A percentile compares a stretch with the other conserved stretches of the same genome.
phyloP scores from a whole-genome alignment of 2,888 invertebrate species.

The Magallana nippona region DNA sequence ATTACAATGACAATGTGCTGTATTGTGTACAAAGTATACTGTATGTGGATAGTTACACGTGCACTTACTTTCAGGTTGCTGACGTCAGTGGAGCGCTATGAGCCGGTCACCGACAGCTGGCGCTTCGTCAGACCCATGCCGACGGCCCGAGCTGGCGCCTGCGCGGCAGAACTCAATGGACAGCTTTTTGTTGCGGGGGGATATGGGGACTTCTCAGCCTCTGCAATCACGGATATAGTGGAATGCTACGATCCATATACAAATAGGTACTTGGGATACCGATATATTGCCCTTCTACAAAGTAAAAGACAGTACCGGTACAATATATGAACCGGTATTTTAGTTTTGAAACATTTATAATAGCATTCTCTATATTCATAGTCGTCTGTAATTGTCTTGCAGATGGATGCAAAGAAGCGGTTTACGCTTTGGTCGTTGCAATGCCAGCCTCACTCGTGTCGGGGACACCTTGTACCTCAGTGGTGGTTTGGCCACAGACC shows the following conservation, averaged over 20 bases:
- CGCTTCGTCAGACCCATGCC: constrained; percentile 53
- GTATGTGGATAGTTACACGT: neutral
- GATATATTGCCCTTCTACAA: too few species aligned
- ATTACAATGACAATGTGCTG: neutral
- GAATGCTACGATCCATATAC: constrained; percentile 60
- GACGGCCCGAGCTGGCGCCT: constrained; percentile 55
- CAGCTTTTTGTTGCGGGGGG: constrained; percentile 66
- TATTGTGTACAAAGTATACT: neutral
- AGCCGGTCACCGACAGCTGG: constrained; percentile 61
- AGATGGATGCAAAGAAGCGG: constrained; percentile 61
- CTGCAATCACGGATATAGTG: constrained; percentile 56
- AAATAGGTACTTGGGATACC: constrained; percentile 55
- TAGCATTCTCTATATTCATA: too few species aligned
- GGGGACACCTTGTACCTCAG: constrained; percentile 60
- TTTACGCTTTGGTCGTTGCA: constrained; percentile 62
- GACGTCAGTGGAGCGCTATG: constrained; percentile 63
- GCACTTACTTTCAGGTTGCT: constrained; percentile 54
- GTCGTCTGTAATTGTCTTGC: constrained; percentile 23
- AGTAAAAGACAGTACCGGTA: too few species aligned
- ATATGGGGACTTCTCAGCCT: constrained; percentile 46
- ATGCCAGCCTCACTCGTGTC: constrained; percentile 60
- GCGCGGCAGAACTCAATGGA: constrained; percentile 54
- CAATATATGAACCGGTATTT: too few species aligned
- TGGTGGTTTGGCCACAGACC: constrained; percentile 61
- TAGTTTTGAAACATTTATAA: too few species aligned